Base-by-base conservation (phyloP, 2,113 vertebrate species). In the Dryoscopus gambensis region DNA sequence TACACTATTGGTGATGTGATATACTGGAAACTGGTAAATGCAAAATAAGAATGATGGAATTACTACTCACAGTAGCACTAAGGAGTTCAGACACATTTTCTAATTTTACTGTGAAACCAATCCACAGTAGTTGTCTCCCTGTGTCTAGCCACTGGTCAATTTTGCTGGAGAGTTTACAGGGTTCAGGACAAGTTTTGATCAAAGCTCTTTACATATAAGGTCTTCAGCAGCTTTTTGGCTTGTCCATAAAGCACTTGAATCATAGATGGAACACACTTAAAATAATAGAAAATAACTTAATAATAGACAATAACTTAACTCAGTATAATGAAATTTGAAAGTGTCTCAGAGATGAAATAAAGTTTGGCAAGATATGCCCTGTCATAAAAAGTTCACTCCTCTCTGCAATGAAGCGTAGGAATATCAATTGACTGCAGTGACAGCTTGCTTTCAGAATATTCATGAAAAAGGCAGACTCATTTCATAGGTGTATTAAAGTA, bases 401-500 rank as follows among this genome's bases (percentile, higher is more conserved):
- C 89, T 95, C 95, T 42, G 96, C 98, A 97, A 86, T 53, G 95
- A 97, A 98, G 98, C 98, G 87, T 97, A 96, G 94, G 98, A 98
- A 98, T 98, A 99, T 98, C 98, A 98, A 98, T 99, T 98, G 98
- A 97, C 97, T 97, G 98, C 97, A 98, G 98, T 98, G 99, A 99
- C 98, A 99, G 99, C 98, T 98, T 97, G 98, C 98, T 98, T 98
- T 99, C 98, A 98, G 98, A 99, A 99, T 99, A 99, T 99, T 99
- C 99, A 99, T 98, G 98, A 98, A 98, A 97, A 98, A 98, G 96
- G 98, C 97, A 98, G 98, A 98, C 98, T 99, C 99, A 99, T 99
- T 99, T 98, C 98, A 98, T 98, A 99, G 98, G 98, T 99, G 98
- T 99, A 99, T 99, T 99, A 99, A 99, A 99, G 98, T 98, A 98